Percentiles rank a stretch among this genome's conserved stretches.
Evolutionary conservation across 2,888 invertebrate genomes (phyloP).

Genomic region (Thumatha senex): DNA sequence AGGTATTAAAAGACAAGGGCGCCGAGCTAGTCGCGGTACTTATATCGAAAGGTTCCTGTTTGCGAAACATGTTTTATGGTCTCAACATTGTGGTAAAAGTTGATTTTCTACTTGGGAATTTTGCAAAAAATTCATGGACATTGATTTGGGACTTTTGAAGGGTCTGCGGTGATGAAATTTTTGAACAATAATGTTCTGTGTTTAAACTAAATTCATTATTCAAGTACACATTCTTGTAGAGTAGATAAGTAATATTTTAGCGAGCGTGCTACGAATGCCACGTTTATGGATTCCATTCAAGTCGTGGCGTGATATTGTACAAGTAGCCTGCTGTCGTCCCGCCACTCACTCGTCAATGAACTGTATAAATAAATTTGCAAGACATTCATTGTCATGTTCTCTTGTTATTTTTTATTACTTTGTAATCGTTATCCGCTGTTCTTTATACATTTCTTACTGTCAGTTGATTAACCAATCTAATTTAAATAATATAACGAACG

Average conservation of each 20-base stretch:
- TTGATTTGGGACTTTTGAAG: slow-evolving; percentile 42
- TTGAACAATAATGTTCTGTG: background rate
- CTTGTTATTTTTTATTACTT: background rate
- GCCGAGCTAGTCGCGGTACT: slow-evolving; percentile 29
- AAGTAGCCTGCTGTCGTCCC: slow-evolving; percentile 13
- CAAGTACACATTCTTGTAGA: slow-evolving; percentile 24
- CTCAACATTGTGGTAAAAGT: slow-evolving; percentile 74
- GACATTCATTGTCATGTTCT: background rate
- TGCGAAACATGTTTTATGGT: slow-evolving; percentile 70
- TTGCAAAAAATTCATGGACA: slow-evolving; percentile 48
- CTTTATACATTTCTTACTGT: too few relatives aligned
- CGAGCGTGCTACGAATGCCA: slow-evolving; percentile 43
- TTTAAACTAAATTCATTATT: background rate
- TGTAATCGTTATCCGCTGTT: background rate
- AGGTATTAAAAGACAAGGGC: slow-evolving; percentile 35
- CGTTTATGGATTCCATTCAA: slow-evolving; percentile 47
- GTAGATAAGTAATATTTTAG: slow-evolving; percentile 44
- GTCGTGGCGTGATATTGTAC: slow-evolving; percentile 25
- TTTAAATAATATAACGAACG: too few relatives aligned
- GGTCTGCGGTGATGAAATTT: slow-evolving; percentile 2
- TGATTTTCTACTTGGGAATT: slow-evolving; percentile 73
- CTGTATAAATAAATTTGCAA: slow-evolving; percentile 19
- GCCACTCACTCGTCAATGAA: slow-evolving; percentile 21
- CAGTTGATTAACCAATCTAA: too few relatives aligned
- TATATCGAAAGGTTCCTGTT: slow-evolving; percentile 65